phyloP scores from a whole-genome alignment of 2,113 vertebrate species.

The Aegithalos caudatus region DNA sequence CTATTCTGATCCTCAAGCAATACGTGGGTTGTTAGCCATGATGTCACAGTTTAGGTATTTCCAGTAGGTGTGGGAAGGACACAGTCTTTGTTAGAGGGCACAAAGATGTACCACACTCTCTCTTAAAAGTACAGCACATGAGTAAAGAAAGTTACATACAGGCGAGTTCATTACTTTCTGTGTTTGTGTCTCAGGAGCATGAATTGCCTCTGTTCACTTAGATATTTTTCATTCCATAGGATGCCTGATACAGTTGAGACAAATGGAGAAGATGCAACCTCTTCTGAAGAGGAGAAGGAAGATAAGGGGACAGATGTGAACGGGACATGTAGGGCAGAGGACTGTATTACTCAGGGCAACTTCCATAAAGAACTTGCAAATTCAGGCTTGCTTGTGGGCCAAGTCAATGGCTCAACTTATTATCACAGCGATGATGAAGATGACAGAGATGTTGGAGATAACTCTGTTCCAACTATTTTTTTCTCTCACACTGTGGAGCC shows the following conservation, averaged over 20 bases:
- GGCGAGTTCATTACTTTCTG: background rate
- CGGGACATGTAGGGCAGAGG: background rate
- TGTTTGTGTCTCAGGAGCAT: background rate
- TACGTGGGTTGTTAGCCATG: background rate
- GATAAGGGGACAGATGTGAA: conserved; percentile 34
- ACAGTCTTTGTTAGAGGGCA: background rate
- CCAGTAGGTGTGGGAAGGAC: background rate
- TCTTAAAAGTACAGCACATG: background rate
- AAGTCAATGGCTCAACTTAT: conserved; percentile 61
- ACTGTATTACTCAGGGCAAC: conserved; percentile 36
- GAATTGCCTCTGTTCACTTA: background rate
- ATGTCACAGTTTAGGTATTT: background rate
- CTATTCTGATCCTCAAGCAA: background rate
- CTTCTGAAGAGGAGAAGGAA: conserved; percentile 86
- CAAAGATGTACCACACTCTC: background rate
- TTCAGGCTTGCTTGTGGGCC: conserved; percentile 29
- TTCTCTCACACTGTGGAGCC: conserved; percentile 94
- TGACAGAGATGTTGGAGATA: conserved; percentile 53
- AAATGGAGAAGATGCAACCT: conserved; percentile 80
- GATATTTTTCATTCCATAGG: conserved; percentile 45
- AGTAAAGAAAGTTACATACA: background rate
- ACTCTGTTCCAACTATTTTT: conserved; percentile 85
- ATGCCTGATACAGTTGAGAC: conserved; percentile 72
- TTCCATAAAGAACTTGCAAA: background rate
- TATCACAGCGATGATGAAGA: conserved; percentile 65